These are phyloP conservation scores for Ceramica pisi DNA, from an alignment of 2,888 invertebrate genomes.

Conservation along the genomic window DNA sequence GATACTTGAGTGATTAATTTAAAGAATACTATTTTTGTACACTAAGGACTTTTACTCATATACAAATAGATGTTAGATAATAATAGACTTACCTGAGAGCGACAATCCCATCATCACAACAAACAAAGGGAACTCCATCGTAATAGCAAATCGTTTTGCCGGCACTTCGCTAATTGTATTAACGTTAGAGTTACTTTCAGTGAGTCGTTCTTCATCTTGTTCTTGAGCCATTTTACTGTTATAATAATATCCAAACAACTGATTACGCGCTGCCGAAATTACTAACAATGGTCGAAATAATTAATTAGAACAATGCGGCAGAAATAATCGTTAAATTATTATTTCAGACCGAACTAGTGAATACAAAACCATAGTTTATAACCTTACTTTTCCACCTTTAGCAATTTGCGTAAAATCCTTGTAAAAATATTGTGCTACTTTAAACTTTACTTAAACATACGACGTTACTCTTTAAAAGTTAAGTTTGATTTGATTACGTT, in stretches of 20 bases:
- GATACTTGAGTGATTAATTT: too few species aligned
- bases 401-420: background rate
- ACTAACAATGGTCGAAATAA: background rate
- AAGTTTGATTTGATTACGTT: background rate
- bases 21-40: background rate
- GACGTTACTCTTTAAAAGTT: background rate
- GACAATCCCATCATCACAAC: conserved; percentile 80
- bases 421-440: background rate
- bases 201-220: conserved; percentile 75
- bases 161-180: conserved; percentile 76
- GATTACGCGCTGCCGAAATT: conserved; percentile 29
- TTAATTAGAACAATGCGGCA: background rate
- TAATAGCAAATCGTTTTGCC: conserved; percentile 75
- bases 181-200: conserved; percentile 72
- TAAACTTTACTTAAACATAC: background rate
- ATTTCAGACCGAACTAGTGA: background rate
- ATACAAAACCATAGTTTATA: background rate
- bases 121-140: conserved; percentile 86
- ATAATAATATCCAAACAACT: conserved; percentile 21
- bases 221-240: conserved; percentile 77
- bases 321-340: background rate
- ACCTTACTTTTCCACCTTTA: background rate
- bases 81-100: conserved; percentile 78
- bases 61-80: conserved; percentile 16
- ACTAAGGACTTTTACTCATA: background rate